Percentiles rank a stretch among this genome's conserved stretches.
phyloP scores from a whole-genome alignment of 2,888 invertebrate species.

The Dascillus cervinus region DNA sequence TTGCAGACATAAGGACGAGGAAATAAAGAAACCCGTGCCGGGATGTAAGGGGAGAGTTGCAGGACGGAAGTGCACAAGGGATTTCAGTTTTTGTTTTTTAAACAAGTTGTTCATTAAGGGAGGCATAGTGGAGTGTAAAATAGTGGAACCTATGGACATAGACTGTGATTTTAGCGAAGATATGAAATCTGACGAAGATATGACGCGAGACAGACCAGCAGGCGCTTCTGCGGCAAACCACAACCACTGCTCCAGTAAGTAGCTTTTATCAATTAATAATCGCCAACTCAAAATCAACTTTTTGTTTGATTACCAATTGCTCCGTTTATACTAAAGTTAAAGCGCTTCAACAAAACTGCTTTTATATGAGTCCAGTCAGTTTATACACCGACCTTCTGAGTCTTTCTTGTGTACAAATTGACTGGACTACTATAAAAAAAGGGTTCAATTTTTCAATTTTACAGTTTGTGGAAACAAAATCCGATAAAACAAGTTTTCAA shows the following conservation, averaged over 20 bases:
- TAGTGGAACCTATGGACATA: slow-evolving; percentile 24
- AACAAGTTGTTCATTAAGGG: background rate
- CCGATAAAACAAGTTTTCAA: no score
- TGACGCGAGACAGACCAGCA: slow-evolving; percentile 29
- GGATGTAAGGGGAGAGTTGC: no score
- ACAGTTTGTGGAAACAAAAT: no score
- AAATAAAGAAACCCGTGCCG: no score
- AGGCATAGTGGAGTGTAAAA: slow-evolving; percentile 22
- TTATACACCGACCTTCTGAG: no score
- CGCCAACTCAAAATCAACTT: background rate
- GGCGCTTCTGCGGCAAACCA: slow-evolving; percentile 27
- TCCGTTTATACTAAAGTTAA: background rate
- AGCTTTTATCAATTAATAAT: background rate
- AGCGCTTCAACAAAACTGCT: no score
- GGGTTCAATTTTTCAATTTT: no score
- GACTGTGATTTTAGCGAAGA: slow-evolving; percentile 24
- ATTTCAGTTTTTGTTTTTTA: background rate
- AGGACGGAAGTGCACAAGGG: no score
- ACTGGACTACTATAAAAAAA: no score
- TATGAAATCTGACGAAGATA: slow-evolving; percentile 34
- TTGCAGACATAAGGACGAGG: no score
- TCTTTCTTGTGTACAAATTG: no score
- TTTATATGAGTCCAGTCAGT: no score
- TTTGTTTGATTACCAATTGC: background rate
- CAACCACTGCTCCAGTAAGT: slow-evolving; percentile 32